phyloP scores from a whole-genome alignment of 2,113 vertebrate genomes.

The Scopus umbretta region DNA sequence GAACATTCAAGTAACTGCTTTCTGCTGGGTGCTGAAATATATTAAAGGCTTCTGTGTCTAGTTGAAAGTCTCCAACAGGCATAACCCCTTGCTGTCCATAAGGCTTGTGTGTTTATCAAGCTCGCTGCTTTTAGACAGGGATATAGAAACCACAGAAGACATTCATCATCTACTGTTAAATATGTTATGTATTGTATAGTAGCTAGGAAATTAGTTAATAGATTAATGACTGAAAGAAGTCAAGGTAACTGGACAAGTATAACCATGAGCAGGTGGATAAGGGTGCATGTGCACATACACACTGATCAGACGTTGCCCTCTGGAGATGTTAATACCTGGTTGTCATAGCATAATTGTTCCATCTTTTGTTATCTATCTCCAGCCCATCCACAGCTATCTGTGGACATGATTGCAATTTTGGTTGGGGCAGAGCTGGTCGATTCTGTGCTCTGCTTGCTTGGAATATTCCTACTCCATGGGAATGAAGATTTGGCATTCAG shows the following conservation, averaged over 20 bases:
- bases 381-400: not conserved
- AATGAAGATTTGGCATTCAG: not conserved
- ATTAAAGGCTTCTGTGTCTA: not conserved
- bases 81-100: not conserved
- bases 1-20: not conserved
- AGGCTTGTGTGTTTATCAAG: not conserved
- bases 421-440: not conserved
- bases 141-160: not conserved
- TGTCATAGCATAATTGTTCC: not conserved
- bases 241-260: not conserved
- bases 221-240: not conserved
- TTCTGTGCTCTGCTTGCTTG: not conserved
- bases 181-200: not conserved
- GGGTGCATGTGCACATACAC: not conserved
- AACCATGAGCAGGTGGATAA: not conserved
- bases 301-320: not conserved
- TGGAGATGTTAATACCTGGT: not conserved
- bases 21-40: not conserved
- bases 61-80: not conserved
- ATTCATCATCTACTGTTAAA: not conserved
- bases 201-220: not conserved
- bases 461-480: not conserved
- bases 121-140: not conserved
- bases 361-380: not conserved
- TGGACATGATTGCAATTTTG: not conserved